Conservation (phyloP, 2,113 vertebrate genomes). For the Dasyornis broadbenti region DNA sequence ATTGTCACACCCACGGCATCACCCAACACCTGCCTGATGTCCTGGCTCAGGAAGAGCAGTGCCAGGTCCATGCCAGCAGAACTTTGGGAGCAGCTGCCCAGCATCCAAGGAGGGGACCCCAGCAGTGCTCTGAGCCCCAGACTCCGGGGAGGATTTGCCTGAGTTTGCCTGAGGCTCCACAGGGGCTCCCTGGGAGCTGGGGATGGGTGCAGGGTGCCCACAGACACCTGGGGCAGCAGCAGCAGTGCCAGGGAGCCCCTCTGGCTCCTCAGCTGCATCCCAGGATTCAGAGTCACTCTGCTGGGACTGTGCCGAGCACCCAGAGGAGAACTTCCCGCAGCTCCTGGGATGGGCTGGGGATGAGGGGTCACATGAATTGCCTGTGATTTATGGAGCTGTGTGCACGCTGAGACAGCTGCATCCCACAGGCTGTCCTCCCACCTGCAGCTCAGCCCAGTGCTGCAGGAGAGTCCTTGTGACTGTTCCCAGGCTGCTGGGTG, state of each 20-base stretch:
- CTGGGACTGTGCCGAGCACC: not conserved
- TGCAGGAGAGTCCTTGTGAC: not conserved
- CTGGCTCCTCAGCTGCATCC: not conserved
- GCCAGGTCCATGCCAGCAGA: not conserved
- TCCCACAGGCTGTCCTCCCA: not conserved
- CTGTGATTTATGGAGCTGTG: not conserved
- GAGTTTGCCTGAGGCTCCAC: not conserved
- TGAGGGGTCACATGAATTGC: not conserved
- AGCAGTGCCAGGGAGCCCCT: not conserved
- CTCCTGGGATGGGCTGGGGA: not conserved
- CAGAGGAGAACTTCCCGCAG: not conserved
- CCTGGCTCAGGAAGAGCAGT: not conserved
- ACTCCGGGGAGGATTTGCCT: not conserved
- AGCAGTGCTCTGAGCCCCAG: not conserved
- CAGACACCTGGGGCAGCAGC: not conserved
- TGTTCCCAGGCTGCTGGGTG: not conserved
- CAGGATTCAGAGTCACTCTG: not conserved
- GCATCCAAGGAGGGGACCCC: not conserved
- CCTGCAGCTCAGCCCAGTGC: not conserved
- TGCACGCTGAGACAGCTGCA: accelerated
- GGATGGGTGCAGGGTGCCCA: not conserved
- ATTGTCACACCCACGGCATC: not conserved
- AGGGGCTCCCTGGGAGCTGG: not conserved
- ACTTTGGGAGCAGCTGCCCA: not conserved
- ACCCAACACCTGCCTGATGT: not conserved